Base-by-base conservation (phyloP, 2,888 invertebrate species). In the Rhagonycha lutea region DNA sequence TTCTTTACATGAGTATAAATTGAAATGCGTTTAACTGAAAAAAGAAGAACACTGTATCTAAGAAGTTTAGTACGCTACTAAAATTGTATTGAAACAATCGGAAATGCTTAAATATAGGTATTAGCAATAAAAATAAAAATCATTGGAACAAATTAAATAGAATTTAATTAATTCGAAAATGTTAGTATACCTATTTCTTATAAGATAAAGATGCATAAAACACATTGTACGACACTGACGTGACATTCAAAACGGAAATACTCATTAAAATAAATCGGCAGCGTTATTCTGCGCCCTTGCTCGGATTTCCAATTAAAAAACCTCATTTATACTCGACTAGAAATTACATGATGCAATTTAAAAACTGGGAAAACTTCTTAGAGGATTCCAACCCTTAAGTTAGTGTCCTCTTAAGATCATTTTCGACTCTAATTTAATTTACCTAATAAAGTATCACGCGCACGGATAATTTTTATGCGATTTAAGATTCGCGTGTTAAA, bases 381-480 rank as follows among this genome's bases (percentile, higher is more conserved):
- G 79, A 80, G 82, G 83, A 86, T 81, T 85, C 76, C 81, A 77
- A 79, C 80, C 86, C 85, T 83, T 86, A 86, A 83, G 79, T 67
- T 70, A 74, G 72, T 68, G 73, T 68, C 74, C 76, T 77, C 72
- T 79, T 84, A 82, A 75, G 82, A 83, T 73, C 81, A 83, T 79
- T 81, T 85, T 86, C 83, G 84, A 77, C 74, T 78, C 76, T 81
- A 80, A 78, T 82, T 80, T 80, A 81, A 79, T 83, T 80, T 80
- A 81, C 83, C 85, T 86, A 86, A 87, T 87, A 86, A 86, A 87
- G 85, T 86, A 87, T 87, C 86, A 87, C 85, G 86, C 86, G 87
- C 87, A 87, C 87, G 87, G 85, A 86, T 87, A 87, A 86, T 87
- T 87, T 87, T 87, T 87, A 87, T 87, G 85, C 86, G 87, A 87